Base-by-base conservation (phyloP, 1,140 invertebrate species). In the Caerostris extrusa region DNA sequence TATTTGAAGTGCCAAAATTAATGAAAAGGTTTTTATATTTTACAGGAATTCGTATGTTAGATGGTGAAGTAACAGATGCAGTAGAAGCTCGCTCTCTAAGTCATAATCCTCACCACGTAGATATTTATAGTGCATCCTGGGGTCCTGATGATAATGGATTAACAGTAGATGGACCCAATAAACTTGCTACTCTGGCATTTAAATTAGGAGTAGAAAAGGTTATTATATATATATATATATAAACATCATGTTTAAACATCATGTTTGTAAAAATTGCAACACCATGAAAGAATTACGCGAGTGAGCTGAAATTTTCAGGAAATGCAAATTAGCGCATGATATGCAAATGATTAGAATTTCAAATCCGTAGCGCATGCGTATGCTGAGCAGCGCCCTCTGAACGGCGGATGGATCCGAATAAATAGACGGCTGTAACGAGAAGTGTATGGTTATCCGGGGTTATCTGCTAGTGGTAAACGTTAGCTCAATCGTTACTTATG, bases 91-190 rank as follows among this genome's bases (percentile, higher is more conserved):
- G 97, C n/a, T 95, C 96, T 3, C 94, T 97, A 7, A 95, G 95
- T 83, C 95, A 96, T 58, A 96, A 96, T 94, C 95, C 95, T 7
- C 95, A 97, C 57, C 95, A 96, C 94, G 96, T 97, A 55, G 98
- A 99, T 95, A 98, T 99, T 93, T 99, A 98, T 96, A 98, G 98
- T 95, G 98, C 98, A 60, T 98, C 98, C 8, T 99, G 98, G 98
- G 98, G 98, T 55, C 98, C 98, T 2, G 98, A 99, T 96, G 98
- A 99, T 95, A 98, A 99, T 96, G 99, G 99, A 3, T 98, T 98
- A 96, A 99, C 99, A 0, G 99, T 99, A 12, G 99, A 99, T 96
- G 99, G 99, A 0, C 99, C 99, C 0, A 99, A 99, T 10, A 98
- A 98, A 17, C 96, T 99, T 86, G 99, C 99, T 34, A 97, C 98